A percentile compares a stretch with the other conserved stretches of the same genome.
Conservation (phyloP, 2,113 vertebrate genomes). For the Ophiodon elongatus region DNA sequence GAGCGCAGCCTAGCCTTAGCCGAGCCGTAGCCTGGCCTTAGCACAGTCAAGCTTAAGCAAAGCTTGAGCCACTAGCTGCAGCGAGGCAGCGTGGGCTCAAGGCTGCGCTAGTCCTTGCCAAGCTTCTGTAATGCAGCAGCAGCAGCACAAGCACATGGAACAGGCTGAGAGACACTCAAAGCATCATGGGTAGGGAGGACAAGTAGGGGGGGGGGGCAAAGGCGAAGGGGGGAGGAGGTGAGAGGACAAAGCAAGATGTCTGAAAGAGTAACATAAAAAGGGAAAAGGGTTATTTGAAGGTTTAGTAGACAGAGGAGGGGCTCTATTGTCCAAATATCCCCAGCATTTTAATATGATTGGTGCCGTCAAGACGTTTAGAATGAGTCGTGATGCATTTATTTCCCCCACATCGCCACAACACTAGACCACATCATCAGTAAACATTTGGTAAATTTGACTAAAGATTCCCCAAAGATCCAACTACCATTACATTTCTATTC, state of each 20-base stretch:
- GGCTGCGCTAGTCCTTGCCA: slow-evolving; percentile 98
- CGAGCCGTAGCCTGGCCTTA: slow-evolving; percentile 72
- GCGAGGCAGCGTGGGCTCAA: slow-evolving; percentile 69
- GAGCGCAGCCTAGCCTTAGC: slow-evolving; percentile 70
- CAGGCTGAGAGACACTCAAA: slow-evolving; percentile 99
- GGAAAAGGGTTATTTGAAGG: slow-evolving; percentile 89
- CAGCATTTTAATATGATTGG: slow-evolving; percentile 58
- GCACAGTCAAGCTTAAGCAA: slow-evolving; percentile 77
- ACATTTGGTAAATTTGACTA: slow-evolving; percentile 17
- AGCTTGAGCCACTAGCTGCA: slow-evolving; percentile 69
- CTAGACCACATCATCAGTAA: slow-evolving; percentile 38
- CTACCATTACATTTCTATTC: slow-evolving; percentile 3
- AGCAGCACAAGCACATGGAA: slow-evolving; percentile 96
- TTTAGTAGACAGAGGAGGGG: slow-evolving; percentile 93
- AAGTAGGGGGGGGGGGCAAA: slow-evolving; percentile 70
- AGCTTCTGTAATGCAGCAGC: slow-evolving; percentile 93
- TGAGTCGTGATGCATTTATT: neutral
- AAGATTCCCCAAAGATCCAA: neutral
- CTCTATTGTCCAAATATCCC: slow-evolving; percentile 98
- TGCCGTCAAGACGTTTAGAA: slow-evolving; percentile 13
- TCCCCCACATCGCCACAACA: slow-evolving; percentile 25
- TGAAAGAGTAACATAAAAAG: slow-evolving; percentile 92
- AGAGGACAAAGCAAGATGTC: slow-evolving; percentile 93
- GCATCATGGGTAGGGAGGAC: slow-evolving; percentile 91
- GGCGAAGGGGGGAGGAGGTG: slow-evolving; percentile 85